Base-by-base conservation (phyloP, 2,888 invertebrate species). In the Myopa testacea region DNA sequence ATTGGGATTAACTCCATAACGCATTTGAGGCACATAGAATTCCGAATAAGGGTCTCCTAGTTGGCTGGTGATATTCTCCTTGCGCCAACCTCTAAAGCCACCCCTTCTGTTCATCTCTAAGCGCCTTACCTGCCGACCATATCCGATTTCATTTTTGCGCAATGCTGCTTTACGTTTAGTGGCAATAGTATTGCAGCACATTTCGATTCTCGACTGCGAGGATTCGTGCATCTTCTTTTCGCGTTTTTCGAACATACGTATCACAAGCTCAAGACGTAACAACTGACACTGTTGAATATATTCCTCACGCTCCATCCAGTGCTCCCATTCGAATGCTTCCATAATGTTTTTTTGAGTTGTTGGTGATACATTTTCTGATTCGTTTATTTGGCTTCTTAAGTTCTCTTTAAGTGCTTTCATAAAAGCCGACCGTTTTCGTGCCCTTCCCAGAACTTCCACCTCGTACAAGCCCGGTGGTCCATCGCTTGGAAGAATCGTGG, bases 221-320 rank as follows among this genome's bases (percentile, higher is more conserved):
- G 82, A 82, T 2, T 37, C 45, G 6, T 84, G 85, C 82, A 87
- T 86, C 40, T 86, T 81, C 76, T 90, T 88, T 19, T 91, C 88
- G 77, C 89, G 85, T 75, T 93, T 90, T 79, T 93, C 92, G n/a
- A 95, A 91, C 74, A 96, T 90, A 3, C 82, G 83, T 65, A 86
- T 82, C 0, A 90, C 86, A 0, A 88, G 83, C 78, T 93, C 91
- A 82, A 95, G 87, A 0, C 95, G 91, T 50, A 93, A 89, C 82
- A 92, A 91, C 86, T 95, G 93, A 19, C 94, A 92, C 80, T 93
- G 93, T 83, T 94, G 92, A 80, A 95, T 93, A 86, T 94, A 93
- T 92, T 93, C 92, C 86, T 96, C 96, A 79, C 96, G 91, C 75
- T 94, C 93, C 12, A 94, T 91, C 96, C 96, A 96, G 85, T 96